A percentile compares a stretch with the other conserved stretches of the same genome.
Conservation (phyloP, 2,113 vertebrate genomes). For the Fulica atra region DNA sequence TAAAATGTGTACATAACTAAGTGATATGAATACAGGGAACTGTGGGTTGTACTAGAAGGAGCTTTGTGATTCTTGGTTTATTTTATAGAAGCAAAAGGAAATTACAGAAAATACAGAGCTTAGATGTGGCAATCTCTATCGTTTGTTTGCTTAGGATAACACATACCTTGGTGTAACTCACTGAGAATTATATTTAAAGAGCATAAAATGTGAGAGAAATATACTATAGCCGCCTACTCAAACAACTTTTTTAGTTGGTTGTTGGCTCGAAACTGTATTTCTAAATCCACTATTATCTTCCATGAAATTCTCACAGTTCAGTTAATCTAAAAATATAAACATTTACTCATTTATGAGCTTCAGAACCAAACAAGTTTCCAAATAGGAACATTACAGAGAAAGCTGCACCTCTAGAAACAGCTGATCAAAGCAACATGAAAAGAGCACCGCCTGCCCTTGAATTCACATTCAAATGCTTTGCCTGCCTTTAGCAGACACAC, state of each 20-base stretch:
- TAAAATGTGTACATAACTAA: neutral
- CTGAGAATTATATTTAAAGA: neutral
- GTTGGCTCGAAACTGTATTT: neutral
- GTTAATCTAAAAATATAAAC: slow-evolving; percentile 49
- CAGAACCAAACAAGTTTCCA: neutral
- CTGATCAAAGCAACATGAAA: neutral
- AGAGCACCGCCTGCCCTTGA: neutral
- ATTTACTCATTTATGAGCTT: slow-evolving; percentile 40
- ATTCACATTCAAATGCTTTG: neutral
- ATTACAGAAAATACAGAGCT: neutral
- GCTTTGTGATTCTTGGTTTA: neutral
- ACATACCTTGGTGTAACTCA: neutral
- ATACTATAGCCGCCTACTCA: neutral
- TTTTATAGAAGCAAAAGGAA: neutral
- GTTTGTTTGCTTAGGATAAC: neutral
- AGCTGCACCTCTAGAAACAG: neutral
- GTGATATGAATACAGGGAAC: neutral
- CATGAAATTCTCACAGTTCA: neutral
- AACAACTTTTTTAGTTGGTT: neutral
- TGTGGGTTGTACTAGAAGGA: neutral
- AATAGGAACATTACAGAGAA: neutral
- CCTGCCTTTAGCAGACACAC: neutral
- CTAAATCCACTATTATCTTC: neutral
- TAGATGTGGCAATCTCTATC: neutral
- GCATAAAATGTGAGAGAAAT: neutral